A percentile compares a stretch with the other conserved stretches of the same genome.
Conservation (phyloP, 2,888 invertebrate species). For the Phragmatobia fuliginosa region DNA sequence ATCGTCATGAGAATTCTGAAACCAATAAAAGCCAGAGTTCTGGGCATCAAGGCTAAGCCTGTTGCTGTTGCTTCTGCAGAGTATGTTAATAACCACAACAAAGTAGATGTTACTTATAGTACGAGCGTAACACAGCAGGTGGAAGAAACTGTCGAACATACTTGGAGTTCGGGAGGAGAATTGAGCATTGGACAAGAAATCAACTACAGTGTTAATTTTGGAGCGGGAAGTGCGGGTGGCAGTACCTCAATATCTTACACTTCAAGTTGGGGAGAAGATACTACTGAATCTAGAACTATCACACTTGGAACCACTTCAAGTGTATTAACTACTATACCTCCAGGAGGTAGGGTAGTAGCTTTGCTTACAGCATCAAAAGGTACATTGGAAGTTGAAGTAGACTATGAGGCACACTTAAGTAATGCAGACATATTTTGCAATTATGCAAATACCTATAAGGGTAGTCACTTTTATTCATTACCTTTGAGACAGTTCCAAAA, state of each 20-base stretch:
- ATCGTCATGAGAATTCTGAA: background rate
- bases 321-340: background rate
- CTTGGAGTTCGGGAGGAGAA: background rate
- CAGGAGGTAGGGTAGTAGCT: background rate
- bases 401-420: background rate
- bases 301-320: background rate
- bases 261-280: background rate
- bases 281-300: background rate
- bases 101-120: background rate
- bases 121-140: background rate
- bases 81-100: background rate
- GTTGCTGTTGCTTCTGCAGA: background rate
- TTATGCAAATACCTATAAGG: background rate
- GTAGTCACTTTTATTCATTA: background rate
- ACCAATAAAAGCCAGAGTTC: background rate
- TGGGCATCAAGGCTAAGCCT: background rate
- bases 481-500: background rate
- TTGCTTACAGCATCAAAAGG: background rate
- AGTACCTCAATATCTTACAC: background rate
- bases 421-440: background rate
- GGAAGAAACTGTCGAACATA: background rate
- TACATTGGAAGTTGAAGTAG: background rate
- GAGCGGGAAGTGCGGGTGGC: background rate
- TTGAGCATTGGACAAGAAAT: constrained; percentile 1
- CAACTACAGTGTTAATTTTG: background rate